These are phyloP conservation scores for Papilio aristodemus DNA, from an alignment of 1,140 invertebrate species.

Conservation along the genomic window DNA sequence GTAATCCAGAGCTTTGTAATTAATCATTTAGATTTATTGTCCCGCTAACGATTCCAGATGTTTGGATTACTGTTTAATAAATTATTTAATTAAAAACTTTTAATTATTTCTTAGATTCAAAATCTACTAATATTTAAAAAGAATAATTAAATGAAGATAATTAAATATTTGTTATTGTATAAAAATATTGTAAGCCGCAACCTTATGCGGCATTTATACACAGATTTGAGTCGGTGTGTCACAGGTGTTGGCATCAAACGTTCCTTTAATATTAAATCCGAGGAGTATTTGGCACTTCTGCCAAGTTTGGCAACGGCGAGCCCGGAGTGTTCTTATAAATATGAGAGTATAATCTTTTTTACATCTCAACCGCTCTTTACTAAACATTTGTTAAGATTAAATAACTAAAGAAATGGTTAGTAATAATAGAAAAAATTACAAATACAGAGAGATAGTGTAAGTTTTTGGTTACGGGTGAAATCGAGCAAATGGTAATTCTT, in stretches of 20 bases:
- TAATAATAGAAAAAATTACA: not conserved
- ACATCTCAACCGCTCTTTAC: not conserved
- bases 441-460: no score
- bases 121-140: no score
- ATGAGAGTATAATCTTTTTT: slow-evolving; percentile 20
- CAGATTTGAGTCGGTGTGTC: slow-evolving; percentile 3
- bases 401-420: not conserved
- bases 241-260: slow-evolving; percentile 13
- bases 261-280: slow-evolving; percentile 20
- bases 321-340: slow-evolving; percentile 4
- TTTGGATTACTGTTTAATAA: slow-evolving; percentile 67
- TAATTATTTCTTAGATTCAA: not conserved
- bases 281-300: slow-evolving; percentile 17
- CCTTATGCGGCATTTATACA: not conserved
- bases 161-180: slow-evolving; percentile 6
- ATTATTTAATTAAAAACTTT: slow-evolving; percentile 21
- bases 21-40: slow-evolving; percentile 79
- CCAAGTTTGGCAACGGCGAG: not conserved
- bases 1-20: slow-evolving; percentile 69
- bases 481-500: no score
- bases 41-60: slow-evolving; percentile 72
- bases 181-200: not conserved
- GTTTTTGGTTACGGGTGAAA: no score
- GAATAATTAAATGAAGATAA: not conserved
- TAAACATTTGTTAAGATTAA: slow-evolving; percentile 6